Conservation (phyloP, 2,797 vertebrate species). For the Neosilurus hyrtlii region DNA sequence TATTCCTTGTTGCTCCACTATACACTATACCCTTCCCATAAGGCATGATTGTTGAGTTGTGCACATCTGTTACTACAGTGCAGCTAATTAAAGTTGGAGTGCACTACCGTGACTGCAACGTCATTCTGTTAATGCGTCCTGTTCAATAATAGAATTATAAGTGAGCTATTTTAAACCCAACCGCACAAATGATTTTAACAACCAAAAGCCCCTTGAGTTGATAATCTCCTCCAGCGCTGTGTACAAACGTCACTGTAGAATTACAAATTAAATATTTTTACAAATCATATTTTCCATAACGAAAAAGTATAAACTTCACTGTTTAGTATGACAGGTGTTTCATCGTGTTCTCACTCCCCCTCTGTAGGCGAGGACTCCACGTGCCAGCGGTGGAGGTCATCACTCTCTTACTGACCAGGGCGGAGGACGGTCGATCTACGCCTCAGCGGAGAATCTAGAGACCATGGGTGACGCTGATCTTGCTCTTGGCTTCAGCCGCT, state of each 20-base stretch:
- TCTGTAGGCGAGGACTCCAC: conserved; percentile 70
- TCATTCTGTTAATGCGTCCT: not conserved
- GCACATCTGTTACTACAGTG: conserved; percentile 43
- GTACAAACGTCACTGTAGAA: not conserved
- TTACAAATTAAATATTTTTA: not conserved
- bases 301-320: too few relatives aligned
- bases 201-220: not conserved
- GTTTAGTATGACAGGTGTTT: not conserved
- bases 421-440: conserved; percentile 83
- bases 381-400: conserved; percentile 72
- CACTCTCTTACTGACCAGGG: conserved; percentile 85
- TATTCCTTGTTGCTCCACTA: conserved; percentile 31
- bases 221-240: not conserved
- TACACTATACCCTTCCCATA: conserved; percentile 40
- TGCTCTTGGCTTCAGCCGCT: conserved; percentile 91
- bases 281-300: not conserved
- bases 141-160: conserved; percentile 8
- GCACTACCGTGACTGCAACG: not conserved
- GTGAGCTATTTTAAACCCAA: not conserved
- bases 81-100: conserved; percentile 38
- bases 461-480: conserved; percentile 93
- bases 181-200: not conserved
- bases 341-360: not conserved
- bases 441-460: conserved; percentile 91
- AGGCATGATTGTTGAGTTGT: conserved; percentile 30